Percentiles rank a stretch among this genome's conserved stretches.
These are phyloP conservation scores for Diaphora mendica DNA, from an alignment of 2,888 invertebrate genomes.

Conservation along the genomic window DNA sequence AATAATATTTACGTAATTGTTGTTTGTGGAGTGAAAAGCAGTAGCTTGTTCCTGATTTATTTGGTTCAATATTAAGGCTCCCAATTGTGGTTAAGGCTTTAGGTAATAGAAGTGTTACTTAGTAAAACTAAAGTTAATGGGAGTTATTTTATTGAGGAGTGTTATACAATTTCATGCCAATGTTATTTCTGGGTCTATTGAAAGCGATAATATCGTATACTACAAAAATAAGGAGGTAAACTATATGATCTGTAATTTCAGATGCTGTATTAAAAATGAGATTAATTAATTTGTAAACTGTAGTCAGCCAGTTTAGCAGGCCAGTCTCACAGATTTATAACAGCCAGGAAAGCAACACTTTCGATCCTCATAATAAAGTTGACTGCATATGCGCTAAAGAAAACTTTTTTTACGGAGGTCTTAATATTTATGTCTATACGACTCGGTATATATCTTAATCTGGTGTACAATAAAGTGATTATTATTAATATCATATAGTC, in stretches of 20 bases:
- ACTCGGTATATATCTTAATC: too few relatives aligned
- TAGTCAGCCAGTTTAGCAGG: neutral
- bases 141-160: neutral
- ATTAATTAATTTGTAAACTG: neutral
- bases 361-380: neutral
- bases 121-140: neutral
- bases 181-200: too few relatives aligned
- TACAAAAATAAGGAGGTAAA: neutral
- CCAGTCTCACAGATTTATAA: neutral
- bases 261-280: too few relatives aligned
- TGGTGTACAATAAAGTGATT: too few relatives aligned
- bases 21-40: slow-evolving; percentile 14
- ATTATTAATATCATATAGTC: too few relatives aligned
- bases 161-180: too few relatives aligned
- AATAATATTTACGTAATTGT: slow-evolving; percentile 42
- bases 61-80: slow-evolving; percentile 1
- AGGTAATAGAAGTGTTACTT: neutral
- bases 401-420: too few relatives aligned
- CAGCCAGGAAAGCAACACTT: neutral
- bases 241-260: neutral
- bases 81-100: neutral
- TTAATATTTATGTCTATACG: neutral
- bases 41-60: slow-evolving; percentile 2
- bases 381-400: neutral
- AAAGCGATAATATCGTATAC: too few relatives aligned